A percentile compares a stretch with the other conserved stretches of the same genome.
phyloP scores from a whole-genome alignment of 2,797 vertebrate species.

The Brachyalestes nurse region DNA sequence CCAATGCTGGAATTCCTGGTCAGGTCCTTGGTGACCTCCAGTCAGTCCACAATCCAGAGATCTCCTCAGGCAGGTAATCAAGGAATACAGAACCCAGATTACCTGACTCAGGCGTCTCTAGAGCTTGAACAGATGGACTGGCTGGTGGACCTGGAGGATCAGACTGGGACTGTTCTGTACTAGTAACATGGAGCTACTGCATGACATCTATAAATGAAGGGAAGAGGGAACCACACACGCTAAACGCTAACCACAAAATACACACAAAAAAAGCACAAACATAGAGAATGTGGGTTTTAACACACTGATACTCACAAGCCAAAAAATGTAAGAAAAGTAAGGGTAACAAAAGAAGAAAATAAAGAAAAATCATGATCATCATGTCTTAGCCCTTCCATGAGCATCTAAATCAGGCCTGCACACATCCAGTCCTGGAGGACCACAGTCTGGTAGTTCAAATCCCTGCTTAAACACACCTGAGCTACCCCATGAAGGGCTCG shows the following conservation, averaged over 20 bases:
- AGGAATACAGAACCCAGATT: neutral
- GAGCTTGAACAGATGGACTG: neutral
- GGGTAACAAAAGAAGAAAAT: neutral
- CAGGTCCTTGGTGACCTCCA: neutral
- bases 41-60: neutral
- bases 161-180: neutral
- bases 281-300: neutral
- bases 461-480: neutral
- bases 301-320: neutral
- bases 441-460: neutral
- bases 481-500: neutral
- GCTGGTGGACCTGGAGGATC: neutral
- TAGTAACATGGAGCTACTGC: neutral
- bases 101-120: neutral
- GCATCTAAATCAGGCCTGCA: neutral
- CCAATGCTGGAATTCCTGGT: neutral
- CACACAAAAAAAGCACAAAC: neutral
- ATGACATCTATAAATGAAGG: neutral
- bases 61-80: neutral
- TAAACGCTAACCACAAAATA: neutral
- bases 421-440: neutral
- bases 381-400: neutral
- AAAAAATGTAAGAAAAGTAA: conserved; percentile 5
- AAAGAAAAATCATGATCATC: neutral
- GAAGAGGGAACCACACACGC: neutral